phyloP scores from a whole-genome alignment of 2,797 vertebrate genomes.

The Sibirionetta formosa region DNA sequence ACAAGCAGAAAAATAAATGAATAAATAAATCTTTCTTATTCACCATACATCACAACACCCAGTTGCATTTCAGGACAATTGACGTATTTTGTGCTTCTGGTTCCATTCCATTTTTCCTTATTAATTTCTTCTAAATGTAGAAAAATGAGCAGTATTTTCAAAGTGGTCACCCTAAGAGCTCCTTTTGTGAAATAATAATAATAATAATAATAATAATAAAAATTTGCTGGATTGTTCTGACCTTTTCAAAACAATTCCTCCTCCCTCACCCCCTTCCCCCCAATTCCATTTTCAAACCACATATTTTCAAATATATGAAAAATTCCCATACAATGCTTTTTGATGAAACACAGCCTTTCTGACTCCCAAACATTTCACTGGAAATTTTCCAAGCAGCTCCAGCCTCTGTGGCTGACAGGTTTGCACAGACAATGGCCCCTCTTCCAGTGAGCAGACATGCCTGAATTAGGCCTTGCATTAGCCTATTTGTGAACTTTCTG shows the following conservation, averaged over 20 bases:
- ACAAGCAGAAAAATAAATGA: neutral
- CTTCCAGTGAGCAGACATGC: neutral
- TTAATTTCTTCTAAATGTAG: neutral
- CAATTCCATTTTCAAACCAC: neutral
- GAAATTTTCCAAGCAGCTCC: neutral
- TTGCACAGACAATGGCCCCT: fast-evolving
- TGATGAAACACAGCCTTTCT: neutral
- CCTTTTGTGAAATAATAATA: neutral
- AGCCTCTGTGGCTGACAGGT: neutral
- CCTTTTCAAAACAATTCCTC: neutral
- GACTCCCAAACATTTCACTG: neutral
- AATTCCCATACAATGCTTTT: neutral
- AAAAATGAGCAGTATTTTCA: neutral
- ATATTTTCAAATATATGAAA: neutral
- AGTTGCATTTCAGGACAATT: neutral
- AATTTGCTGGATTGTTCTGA: neutral
- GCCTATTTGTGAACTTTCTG: neutral
- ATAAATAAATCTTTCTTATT: neutral
- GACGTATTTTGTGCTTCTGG: neutral
- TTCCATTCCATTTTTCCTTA: neutral
- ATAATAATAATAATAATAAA: too few relatives aligned
- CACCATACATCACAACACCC: neutral
- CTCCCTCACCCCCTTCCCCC: neutral
- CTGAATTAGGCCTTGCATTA: neutral
- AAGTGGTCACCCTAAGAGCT: neutral